Evolutionary conservation across 2,888 invertebrate genomes (phyloP).

Genomic region (Bimastos eiseni): DNA sequence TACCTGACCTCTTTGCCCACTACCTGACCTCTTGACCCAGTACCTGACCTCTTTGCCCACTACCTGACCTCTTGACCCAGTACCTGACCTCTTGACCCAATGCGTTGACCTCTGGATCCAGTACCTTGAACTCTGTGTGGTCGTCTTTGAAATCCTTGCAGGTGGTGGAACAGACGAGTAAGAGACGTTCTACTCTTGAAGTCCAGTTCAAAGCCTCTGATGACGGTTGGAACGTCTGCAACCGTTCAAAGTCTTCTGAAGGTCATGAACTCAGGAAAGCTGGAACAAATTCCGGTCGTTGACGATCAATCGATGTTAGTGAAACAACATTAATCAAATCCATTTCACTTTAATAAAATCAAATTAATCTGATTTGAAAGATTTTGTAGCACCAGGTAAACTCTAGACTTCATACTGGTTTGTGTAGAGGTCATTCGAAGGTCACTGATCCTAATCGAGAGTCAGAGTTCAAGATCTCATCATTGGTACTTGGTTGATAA

Average conservation of each 20-base stretch:
- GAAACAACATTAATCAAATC: background rate
- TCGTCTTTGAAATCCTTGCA: conserved; percentile 55
- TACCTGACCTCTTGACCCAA: too few relatives aligned
- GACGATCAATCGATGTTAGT: conserved; percentile 64
- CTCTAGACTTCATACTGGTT: too few relatives aligned
- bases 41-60: too few relatives aligned
- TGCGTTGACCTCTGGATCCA: too few relatives aligned
- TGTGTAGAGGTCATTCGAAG: background rate
- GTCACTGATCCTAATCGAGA: background rate
- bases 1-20: too few relatives aligned
- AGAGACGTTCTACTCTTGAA: conserved; percentile 68
- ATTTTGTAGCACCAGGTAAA: background rate
- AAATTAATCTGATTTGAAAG: background rate
- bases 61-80: background rate
- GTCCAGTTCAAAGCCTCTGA: conserved; percentile 56
- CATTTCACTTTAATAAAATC: too few relatives aligned
- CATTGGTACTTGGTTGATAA: too few relatives aligned
- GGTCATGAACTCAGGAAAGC: conserved; percentile 70
- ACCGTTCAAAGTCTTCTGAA: conserved; percentile 74
- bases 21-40: too few relatives aligned
- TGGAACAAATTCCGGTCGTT: conserved; percentile 73
- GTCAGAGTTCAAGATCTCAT: background rate
- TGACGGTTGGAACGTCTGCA: conserved; percentile 68
- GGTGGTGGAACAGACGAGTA: conserved; percentile 78
- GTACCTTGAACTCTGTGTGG: background rate